Conservation (phyloP, 2,797 vertebrate species). For the Lepilemur septentrionalis region DNA sequence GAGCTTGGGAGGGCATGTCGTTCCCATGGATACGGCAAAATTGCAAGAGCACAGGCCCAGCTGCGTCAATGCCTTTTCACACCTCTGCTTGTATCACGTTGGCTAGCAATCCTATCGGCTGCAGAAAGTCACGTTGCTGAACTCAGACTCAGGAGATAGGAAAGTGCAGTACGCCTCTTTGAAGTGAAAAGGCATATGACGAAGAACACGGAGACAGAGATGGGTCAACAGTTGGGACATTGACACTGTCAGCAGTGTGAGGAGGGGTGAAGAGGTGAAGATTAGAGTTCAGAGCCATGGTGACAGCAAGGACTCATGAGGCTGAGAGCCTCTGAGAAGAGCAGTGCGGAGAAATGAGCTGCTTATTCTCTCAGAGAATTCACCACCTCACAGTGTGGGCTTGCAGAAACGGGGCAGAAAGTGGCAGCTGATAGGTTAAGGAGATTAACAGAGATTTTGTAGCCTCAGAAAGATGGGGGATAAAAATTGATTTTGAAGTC, state of each 20-base stretch:
- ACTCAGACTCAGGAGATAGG: not conserved
- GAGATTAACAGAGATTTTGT: not conserved
- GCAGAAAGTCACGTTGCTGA: not conserved
- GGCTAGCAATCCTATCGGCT: not conserved
- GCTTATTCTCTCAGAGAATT: not conserved
- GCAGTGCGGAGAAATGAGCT: not conserved
- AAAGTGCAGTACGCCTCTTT: not conserved
- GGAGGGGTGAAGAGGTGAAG: not conserved
- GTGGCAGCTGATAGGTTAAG: not conserved
- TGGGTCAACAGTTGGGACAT: not conserved
- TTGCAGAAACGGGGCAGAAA: not conserved
- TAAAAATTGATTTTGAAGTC: not conserved
- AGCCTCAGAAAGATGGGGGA: not conserved
- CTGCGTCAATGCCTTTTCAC: not conserved
- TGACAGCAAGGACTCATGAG: not conserved
- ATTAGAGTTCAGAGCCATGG: not conserved
- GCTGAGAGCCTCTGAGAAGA: not conserved
- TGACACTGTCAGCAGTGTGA: not conserved
- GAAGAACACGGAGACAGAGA: not conserved
- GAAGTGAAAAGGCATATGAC: not conserved
- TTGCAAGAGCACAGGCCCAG: not conserved
- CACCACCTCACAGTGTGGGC: too few relatives aligned
- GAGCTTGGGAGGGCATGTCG: not conserved
- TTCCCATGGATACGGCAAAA: not conserved
- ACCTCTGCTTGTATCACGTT: not conserved